Base-by-base conservation (phyloP, 1,140 invertebrate genomes). In the Drosophila parvula region DNA sequence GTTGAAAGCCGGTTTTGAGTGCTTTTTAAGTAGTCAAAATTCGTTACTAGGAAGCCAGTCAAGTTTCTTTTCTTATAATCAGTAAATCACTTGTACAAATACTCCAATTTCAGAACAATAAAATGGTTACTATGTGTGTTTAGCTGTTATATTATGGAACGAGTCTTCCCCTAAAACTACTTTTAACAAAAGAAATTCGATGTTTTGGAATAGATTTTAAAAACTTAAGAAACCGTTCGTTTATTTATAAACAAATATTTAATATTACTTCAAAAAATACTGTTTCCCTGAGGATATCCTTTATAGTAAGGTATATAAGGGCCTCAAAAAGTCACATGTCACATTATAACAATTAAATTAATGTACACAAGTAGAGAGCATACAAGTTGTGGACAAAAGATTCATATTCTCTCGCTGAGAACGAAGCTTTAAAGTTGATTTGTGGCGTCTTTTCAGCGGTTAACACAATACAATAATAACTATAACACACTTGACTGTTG, bases 401-500 rank as follows among this genome's bases (percentile, higher is more conserved):
- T 74, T 68, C 65, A 47, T 71, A 61, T 55, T 68, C 58, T 27
- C 14, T 12, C 2, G 51, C 51, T 6, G 51, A n/a, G 51, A 55
- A 27, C 34, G 51, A 38, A 55, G 59, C 62, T 82, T 74, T 74
- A 74, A 83, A 83, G 76, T 80, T 88, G 84, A 89, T 88, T 79
- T 88, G 73, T 77, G 76, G 79, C 83, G 73, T 86, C 67, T 57
- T 41, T 47, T 76, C 47, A 73, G 61, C 57, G 55, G 57, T 73
- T 73, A 61, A 61, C 68, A 74, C 58, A 75, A 75, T 74, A 64
- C 30, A 63, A 73, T 43, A 18, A 48, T 43, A n/a, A 44, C 40
- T 45, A 48, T 41, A 53, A 40, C 41, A 61, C 50, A 71, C 81
- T 84, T 83, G 81, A 73, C 67, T 64, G 45, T 61, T 56, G 53